Base-by-base conservation (phyloP, 1,140 invertebrate species). In the Patella vulgata region DNA sequence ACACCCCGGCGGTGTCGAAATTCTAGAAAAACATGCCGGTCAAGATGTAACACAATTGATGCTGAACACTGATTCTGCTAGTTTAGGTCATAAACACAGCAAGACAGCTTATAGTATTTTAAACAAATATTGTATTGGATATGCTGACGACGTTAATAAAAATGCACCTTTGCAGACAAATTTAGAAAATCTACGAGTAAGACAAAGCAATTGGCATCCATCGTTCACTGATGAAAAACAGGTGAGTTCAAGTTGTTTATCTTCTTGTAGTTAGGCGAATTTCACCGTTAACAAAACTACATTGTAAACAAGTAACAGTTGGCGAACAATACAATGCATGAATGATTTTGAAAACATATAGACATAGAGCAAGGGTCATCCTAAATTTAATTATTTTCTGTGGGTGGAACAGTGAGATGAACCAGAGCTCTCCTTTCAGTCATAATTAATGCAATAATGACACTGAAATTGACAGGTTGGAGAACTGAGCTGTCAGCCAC, bases 1-100 rank as follows among this genome's bases (percentile, higher is more conserved):
- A 23, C 84, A 85, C 63, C 84, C 84, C 2, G 84, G 84, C 23
- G 84, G 84, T 0, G 57, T 61, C 11, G 77, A 79, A 59, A 64
- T 82, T 8, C 57, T 85, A 14, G 33, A 66, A 55, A 59, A 78
- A 51, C 62, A 81, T 25, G 74, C 71, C 17, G 84, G 82, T 17
- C 59, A 69, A 31, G 78, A 85, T 54, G 68, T 84, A 25, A 75
- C 70, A 17, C 40, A 68, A 25, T 66, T 76, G 21, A 82, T 85
- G 78, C 47, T 72, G 44, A 75, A 66, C 8, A 17, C 25, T 27
- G 69, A 66, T 6, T 68, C 73, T 19, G 33, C 6, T 8, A 70
- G 74, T 42, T 33, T 27, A 31, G 46, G 56, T 19, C 84, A 85
- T 59, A 71, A 74, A 51, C 84, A 85, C 63, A 80, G 77, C 14